Evolutionary conservation across 2,888 invertebrate genomes (phyloP).

Genomic region (Drosophila cracens): DNA sequence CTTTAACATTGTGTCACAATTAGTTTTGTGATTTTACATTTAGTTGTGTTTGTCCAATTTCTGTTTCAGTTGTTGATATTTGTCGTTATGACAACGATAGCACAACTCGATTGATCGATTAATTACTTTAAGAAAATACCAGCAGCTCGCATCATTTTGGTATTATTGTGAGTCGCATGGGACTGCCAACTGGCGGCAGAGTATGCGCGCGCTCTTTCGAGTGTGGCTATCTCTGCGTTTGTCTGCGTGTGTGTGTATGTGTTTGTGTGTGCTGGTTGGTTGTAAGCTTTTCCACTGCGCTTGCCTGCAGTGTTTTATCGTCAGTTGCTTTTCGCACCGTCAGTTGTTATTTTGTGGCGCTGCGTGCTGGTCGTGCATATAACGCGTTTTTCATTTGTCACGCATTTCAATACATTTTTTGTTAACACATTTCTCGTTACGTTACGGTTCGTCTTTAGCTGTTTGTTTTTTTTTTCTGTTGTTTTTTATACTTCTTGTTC

Average conservation of each 20-base stretch:
- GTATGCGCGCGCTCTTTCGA: constrained; percentile 25
- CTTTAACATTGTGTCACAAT: constrained; percentile 31
- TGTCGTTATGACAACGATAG: constrained; percentile 59
- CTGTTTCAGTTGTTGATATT: constrained; percentile 10
- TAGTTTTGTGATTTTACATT: constrained; percentile 56
- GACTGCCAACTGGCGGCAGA: constrained; percentile 20
- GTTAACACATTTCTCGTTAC: constrained; percentile 30
- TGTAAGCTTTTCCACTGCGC: constrained; percentile 57
- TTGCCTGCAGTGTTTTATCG: constrained; percentile 62
- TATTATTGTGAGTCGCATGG: constrained; percentile 4
- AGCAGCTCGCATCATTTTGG: neutral
- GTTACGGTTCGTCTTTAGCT: constrained; percentile 38
- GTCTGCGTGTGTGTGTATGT: constrained; percentile 1
- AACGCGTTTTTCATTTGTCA: constrained; percentile 37
- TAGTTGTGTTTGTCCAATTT: constrained; percentile 8
- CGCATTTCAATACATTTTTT: constrained; percentile 27
- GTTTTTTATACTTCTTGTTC: constrained; percentile 13
- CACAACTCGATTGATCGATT: constrained; percentile 19
- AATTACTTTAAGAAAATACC: constrained; percentile 19
- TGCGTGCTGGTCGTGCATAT: constrained; percentile 65
- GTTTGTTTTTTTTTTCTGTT: constrained; percentile 12
- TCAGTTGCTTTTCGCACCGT: constrained; percentile 45
- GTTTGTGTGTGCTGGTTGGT: constrained; percentile 7
- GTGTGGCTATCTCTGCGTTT: constrained; percentile 7
- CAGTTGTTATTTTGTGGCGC: constrained; percentile 65